Evolutionary conservation across 2,797 vertebrate genomes (phyloP), one percentile per base, ranked within the genome.

Genomic region (Sardinella longiceps): DNA sequence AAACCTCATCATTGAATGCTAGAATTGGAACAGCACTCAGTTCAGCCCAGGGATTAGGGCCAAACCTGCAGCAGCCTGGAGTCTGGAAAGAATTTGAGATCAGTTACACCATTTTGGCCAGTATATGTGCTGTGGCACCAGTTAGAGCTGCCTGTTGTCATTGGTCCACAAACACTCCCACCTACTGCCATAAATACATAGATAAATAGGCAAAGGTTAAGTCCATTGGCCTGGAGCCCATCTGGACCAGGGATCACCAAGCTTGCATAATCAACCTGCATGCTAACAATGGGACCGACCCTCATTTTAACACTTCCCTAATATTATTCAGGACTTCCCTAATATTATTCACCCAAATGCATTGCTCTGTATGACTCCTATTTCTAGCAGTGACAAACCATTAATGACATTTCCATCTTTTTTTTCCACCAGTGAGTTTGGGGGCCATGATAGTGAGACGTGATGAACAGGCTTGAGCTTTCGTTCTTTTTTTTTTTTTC

Each of bases 201-300:
- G 33, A 74, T 74, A 60, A 60, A 60, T 60, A 60, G 25, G 33
- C 70, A 77, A 77, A 77, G 33, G 70, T 37, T 37, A 43, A 39
- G 70, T 43, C 70, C 37, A 77, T 33, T 77, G 70, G 70, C 70
- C 70, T 39, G 23, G 70, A 77, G 39, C 70, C 70, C 70, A 77
- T 77, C 70, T 77, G 70, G 70, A 39, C 70, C 18, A 39, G 70
- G 43, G 70, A 37, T 77, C 70, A 5, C 12, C 70, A 18, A 77
- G 70, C 37, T 43, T 88, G 88, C 84, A 89, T 90, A 90, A 89
- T 86, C 86, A 86, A 86, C 85, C 80, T 77, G 81, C 86, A 20
- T 37, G 20, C 37, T 77, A 77, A 77, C 70, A 77, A 77, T 77
- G 80, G 85, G 77, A 77, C 84, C 83, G 80, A 83, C 81, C 82